A percentile compares a stretch with the other conserved stretches of the same genome.
Evolutionary conservation across 2,888 invertebrate species (phyloP).

Genomic region (Empis livida): DNA sequence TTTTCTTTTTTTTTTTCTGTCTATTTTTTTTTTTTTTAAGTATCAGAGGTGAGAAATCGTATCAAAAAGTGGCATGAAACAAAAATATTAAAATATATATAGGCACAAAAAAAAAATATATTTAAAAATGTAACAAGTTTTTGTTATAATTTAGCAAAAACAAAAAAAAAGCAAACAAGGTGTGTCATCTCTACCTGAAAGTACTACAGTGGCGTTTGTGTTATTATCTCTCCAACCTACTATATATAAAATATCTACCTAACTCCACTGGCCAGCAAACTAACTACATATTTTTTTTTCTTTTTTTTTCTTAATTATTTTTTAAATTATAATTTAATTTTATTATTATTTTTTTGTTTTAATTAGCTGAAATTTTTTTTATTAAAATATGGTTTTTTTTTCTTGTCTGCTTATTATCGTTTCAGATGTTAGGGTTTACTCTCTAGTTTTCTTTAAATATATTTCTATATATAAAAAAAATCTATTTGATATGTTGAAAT

Average conservation of each 20-base stretch:
- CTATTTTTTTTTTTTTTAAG: background rate
- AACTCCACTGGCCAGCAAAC: background rate
- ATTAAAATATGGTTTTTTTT: background rate
- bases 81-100: background rate
- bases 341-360: background rate
- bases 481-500: too few species aligned
- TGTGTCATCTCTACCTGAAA: too few species aligned
- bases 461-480: too few species aligned
- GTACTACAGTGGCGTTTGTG: too few species aligned
- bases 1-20: background rate
- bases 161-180: too few species aligned
- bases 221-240: too few species aligned
- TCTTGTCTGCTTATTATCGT: constrained; percentile 1
- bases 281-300: background rate
- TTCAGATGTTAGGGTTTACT: background rate
- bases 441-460: too few species aligned
- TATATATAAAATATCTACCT: too few species aligned
- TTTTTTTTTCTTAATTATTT: background rate
- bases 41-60: background rate
- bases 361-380: background rate
- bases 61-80: too few species aligned
- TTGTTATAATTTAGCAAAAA: too few species aligned
- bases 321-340: background rate
- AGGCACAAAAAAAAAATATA: background rate
- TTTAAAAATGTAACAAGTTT: background rate